Conservation (phyloP, 2,113 vertebrate species). For the Vulpes ferrilata region DNA sequence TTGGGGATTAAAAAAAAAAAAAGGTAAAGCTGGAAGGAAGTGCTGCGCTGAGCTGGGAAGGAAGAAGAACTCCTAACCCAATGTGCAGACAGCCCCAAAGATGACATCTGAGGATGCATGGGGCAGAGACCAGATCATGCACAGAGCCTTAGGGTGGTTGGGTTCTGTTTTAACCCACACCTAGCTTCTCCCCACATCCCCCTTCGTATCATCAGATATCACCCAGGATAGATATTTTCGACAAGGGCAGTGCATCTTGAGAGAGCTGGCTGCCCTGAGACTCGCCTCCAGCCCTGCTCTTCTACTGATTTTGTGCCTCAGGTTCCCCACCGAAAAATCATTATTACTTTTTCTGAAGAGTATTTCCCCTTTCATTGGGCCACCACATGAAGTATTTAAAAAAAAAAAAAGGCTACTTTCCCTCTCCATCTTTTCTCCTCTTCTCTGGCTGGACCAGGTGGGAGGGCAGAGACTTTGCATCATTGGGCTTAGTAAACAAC, state of each 20-base stretch:
- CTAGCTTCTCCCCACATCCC: background rate
- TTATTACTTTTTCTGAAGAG: background rate
- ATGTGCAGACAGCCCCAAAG: fast-evolving
- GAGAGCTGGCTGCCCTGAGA: background rate
- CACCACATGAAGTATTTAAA: background rate
- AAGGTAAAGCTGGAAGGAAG: background rate
- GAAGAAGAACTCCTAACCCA: background rate
- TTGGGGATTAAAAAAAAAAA: no score
- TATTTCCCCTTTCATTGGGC: background rate
- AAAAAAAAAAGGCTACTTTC: background rate
- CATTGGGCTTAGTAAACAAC: background rate
- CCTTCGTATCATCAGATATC: background rate
- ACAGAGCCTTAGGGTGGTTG: background rate
- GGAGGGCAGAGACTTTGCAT: background rate
- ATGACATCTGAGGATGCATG: background rate
- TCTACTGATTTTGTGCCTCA: background rate
- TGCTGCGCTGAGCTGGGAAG: background rate
- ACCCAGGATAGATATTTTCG: background rate
- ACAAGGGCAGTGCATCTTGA: background rate
- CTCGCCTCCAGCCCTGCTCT: background rate
- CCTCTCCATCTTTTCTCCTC: background rate
- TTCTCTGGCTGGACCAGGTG: background rate
- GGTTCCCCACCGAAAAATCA: background rate
- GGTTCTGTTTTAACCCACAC: background rate
- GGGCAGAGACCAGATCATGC: no score